These are phyloP conservation scores for Coecobrya sp. DNA, from an alignment of 2,888 invertebrate genomes.

Conservation along the genomic window DNA sequence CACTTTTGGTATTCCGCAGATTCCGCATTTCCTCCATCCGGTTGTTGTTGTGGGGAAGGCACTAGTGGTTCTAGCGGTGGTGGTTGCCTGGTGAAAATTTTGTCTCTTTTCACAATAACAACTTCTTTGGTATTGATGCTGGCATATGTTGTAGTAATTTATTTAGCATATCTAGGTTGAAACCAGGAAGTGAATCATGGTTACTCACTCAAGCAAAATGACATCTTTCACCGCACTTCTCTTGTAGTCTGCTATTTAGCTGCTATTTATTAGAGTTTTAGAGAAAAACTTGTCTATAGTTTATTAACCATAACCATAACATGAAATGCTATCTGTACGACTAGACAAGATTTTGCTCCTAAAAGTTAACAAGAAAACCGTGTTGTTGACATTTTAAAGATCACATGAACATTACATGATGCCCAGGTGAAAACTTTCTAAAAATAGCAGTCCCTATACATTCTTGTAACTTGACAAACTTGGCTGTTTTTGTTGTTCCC, in stretches of 20 bases:
- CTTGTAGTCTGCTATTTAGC: neutral
- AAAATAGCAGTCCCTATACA: too few species aligned
- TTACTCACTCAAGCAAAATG: constrained; percentile 16
- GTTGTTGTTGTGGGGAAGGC: constrained; percentile 36
- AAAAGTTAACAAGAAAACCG: neutral
- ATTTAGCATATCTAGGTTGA: neutral
- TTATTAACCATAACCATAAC: neutral
- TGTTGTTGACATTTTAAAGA: neutral
- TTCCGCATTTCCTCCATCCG: constrained; percentile 73
- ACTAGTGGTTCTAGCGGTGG: constrained; percentile 33
- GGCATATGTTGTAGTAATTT: neutral
- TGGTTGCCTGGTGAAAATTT: neutral
- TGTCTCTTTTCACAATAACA: neutral
- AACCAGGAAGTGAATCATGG: neutral
- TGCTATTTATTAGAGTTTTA: neutral
- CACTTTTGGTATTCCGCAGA: constrained; percentile 77
- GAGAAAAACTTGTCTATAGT: neutral
- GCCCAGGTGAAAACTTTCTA: neutral
- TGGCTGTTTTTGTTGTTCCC: neutral
- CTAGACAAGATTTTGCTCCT: neutral
- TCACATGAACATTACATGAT: neutral
- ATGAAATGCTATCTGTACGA: neutral
- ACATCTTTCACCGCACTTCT: neutral
- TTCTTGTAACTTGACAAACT: neutral
- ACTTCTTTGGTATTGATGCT: neutral